These are phyloP conservation scores for Agrotis ipsilon DNA, from an alignment of 2,888 invertebrate species.

Conservation along the genomic window DNA sequence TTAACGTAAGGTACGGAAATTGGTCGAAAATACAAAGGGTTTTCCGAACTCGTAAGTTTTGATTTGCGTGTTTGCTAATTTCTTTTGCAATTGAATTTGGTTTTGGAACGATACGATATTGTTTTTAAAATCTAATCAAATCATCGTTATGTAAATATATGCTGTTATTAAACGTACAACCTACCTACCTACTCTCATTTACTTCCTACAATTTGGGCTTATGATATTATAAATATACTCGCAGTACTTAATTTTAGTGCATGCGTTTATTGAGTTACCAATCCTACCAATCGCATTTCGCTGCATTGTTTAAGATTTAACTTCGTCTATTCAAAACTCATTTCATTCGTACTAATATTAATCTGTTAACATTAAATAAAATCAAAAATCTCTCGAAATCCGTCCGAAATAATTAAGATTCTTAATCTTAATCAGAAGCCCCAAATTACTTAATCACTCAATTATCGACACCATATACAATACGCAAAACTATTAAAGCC, in stretches of 20 bases:
- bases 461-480: constrained; percentile 20
- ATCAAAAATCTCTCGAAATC: neutral
- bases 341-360: neutral
- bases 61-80: constrained; percentile 62
- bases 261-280: neutral
- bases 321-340: too few relatives aligned
- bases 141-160: constrained; percentile 34
- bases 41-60: constrained; percentile 43
- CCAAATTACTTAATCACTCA: constrained; percentile 3
- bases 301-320: neutral
- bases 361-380: neutral
- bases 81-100: constrained; percentile 38
- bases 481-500: constrained; percentile 3
- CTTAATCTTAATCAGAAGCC: neutral
- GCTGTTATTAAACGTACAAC: neutral
- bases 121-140: constrained; percentile 41
- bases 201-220: neutral
- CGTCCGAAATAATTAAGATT: neutral
- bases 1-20: constrained; percentile 70
- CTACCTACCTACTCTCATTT: neutral
- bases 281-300: neutral
- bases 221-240: neutral
- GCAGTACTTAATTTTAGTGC: neutral
- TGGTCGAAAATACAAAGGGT: constrained; percentile 39
- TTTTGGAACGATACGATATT: neutral